These are phyloP conservation scores for Promerops cafer DNA, from an alignment of 2,113 vertebrate genomes.

Conservation along the genomic window DNA sequence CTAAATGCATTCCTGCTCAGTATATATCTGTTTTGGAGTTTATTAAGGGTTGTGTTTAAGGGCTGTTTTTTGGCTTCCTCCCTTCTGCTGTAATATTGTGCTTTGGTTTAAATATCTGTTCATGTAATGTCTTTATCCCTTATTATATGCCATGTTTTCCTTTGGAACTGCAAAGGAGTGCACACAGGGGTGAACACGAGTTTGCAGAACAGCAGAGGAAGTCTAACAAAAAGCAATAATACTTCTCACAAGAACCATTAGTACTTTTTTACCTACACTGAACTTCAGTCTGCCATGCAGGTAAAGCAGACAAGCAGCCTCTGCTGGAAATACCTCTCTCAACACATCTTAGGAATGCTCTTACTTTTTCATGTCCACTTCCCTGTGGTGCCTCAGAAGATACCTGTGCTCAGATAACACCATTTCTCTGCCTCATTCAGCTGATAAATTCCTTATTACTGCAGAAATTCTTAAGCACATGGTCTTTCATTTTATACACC, in stretches of 20 bases:
- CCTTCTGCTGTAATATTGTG: too few relatives aligned
- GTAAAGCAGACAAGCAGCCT: neutral
- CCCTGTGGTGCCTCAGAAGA: neutral
- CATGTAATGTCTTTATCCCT: neutral
- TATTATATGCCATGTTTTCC: neutral
- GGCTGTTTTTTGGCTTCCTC: neutral
- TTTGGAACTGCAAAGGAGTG: neutral
- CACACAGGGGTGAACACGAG: rapidly evolving
- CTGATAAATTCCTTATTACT: neutral
- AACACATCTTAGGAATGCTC: neutral
- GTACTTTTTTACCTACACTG: neutral
- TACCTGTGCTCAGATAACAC: neutral
- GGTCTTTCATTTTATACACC: neutral
- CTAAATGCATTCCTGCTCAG: neutral
- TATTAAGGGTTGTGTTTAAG: neutral
- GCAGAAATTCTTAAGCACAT: neutral
- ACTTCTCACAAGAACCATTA: neutral
- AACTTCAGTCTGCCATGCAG: neutral
- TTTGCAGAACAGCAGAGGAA: neutral
- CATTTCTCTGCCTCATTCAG: neutral
- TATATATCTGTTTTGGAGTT: neutral
- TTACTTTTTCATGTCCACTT: neutral
- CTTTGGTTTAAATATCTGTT: neutral
- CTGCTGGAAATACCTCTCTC: neutral
- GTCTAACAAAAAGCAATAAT: neutral